phyloP scores from a whole-genome alignment of 2,113 vertebrate genomes.

The Paratilapia polleni region DNA sequence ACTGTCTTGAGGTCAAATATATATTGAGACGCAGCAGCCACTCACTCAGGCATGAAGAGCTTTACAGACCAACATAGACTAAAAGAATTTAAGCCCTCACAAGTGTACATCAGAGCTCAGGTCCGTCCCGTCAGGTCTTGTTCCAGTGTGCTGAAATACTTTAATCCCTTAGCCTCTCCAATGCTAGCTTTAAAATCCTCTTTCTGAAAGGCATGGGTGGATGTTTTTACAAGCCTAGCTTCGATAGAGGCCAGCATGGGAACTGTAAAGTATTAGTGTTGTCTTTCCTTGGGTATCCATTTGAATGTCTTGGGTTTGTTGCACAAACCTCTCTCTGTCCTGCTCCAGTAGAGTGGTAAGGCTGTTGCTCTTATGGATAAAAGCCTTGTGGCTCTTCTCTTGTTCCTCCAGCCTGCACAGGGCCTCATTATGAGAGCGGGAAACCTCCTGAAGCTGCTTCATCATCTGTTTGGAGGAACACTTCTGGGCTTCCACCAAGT shows the following conservation, averaged over 20 bases:
- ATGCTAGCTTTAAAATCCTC: constrained; percentile 45
- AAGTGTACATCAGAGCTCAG: constrained; percentile 52
- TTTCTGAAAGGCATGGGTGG: constrained; percentile 25
- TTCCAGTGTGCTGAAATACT: constrained; percentile 52
- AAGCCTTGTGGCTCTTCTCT: constrained; percentile 84
- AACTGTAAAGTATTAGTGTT: constrained; percentile 29
- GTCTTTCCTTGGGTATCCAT: constrained; percentile 21
- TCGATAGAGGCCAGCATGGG: constrained; percentile 6
- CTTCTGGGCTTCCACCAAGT: constrained; percentile 83
- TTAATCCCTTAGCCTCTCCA: constrained; percentile 56
- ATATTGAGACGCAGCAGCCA: constrained; percentile 25
- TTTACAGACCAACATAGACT: constrained; percentile 53
- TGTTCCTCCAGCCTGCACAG: constrained; percentile 84
- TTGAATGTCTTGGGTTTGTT: not conserved
- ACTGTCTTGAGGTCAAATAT: constrained; percentile 62
- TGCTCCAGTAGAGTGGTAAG: constrained; percentile 86
- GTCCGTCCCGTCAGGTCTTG: constrained; percentile 24
- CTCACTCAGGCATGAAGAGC: constrained; percentile 54
- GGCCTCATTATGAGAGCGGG: constrained; percentile 82
- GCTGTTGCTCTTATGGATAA: constrained; percentile 84
- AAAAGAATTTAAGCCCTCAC: constrained; percentile 54
- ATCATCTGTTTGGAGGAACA: constrained; percentile 82
- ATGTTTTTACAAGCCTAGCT: constrained; percentile 25
- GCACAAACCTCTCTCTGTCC: constrained; percentile 88
- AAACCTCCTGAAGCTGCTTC: constrained; percentile 85